These are phyloP conservation scores for Euplexia lucipara DNA, from an alignment of 2,888 invertebrate species.

Conservation along the genomic window DNA sequence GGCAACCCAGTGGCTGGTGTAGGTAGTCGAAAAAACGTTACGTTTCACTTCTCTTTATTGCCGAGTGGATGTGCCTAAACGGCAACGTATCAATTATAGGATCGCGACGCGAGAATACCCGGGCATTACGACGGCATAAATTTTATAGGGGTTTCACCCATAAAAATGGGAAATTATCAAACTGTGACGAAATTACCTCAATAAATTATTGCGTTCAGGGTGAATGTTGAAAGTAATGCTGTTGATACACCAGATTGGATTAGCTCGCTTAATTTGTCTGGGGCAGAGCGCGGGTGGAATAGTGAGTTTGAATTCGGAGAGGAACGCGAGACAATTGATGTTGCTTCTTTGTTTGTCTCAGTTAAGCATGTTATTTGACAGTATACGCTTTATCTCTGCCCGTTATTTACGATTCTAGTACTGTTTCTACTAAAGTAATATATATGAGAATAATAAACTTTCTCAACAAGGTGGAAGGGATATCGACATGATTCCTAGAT, in stretches of 20 bases:
- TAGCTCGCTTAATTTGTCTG: slow-evolving; percentile 64
- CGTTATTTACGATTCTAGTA: slow-evolving; percentile 2
- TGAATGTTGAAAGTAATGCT: slow-evolving; percentile 63
- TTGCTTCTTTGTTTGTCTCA: slow-evolving; percentile 51
- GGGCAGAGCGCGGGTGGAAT: slow-evolving; percentile 51
- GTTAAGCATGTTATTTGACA: slow-evolving; percentile 36
- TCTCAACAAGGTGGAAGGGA: no score
- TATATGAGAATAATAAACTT: neutral
- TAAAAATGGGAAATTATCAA: slow-evolving; percentile 81
- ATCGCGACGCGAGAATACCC: slow-evolving; percentile 67
- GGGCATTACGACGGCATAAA: slow-evolving; percentile 76
- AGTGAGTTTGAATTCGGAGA: slow-evolving; percentile 48
- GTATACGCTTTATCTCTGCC: slow-evolving; percentile 34
- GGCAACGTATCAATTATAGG: slow-evolving; percentile 76
- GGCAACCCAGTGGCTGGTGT: slow-evolving; percentile 40
- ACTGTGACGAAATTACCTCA: slow-evolving; percentile 76
- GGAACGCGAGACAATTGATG: slow-evolving; percentile 50
- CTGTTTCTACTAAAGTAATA: neutral
- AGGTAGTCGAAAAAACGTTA: slow-evolving; percentile 47
- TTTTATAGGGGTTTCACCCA: slow-evolving; percentile 75
- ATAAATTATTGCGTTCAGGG: slow-evolving; percentile 77
- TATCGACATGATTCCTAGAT: no score
- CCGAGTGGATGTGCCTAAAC: slow-evolving; percentile 56
- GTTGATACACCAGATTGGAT: slow-evolving; percentile 61
- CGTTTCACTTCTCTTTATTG: slow-evolving; percentile 61